phyloP scores from a whole-genome alignment of 64 coral and sea anemone species.

The Montipora capricornis region DNA sequence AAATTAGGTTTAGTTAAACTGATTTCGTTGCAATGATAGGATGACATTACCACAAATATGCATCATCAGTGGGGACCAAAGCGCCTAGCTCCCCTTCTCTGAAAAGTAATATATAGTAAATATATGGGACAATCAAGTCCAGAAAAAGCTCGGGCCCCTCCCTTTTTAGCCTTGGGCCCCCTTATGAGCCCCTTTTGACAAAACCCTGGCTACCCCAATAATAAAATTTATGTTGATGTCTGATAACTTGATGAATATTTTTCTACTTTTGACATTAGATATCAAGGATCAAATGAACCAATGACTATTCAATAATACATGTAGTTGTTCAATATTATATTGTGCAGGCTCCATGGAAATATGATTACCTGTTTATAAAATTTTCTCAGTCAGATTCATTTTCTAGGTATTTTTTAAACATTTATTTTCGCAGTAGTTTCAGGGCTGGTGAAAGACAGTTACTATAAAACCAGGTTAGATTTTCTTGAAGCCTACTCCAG shows the following conservation, averaged over 20 bases:
- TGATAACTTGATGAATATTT: not conserved
- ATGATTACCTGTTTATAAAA: constrained; percentile 5
- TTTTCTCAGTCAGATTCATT: constrained; percentile 38
- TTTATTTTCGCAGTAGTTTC: constrained; percentile 41
- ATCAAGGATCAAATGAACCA: constrained; percentile 31
- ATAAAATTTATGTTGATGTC: not conserved
- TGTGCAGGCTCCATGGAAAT: constrained; percentile 17
- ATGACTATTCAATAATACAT: not conserved
- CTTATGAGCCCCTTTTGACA: no score
- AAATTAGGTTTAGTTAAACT: not conserved
- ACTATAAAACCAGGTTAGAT: constrained; percentile 67
- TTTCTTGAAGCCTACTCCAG: constrained; percentile 65
- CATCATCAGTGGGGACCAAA: no score
- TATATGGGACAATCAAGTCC: no score
- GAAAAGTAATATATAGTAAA: no score
- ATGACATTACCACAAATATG: no score
- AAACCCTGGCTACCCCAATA: no score
- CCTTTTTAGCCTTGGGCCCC: no score
- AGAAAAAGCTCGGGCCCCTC: no score
- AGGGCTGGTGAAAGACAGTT: constrained; percentile 58
- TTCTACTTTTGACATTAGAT: not conserved
- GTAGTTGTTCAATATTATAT: constrained; percentile 21
- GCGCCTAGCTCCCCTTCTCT: no score
- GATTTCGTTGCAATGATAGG: no score
- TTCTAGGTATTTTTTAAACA: constrained; percentile 26